A percentile compares a stretch with the other conserved stretches of the same genome.
These are phyloP conservation scores for Aphodius sticticus DNA, from an alignment of 2,888 invertebrate genomes.

Conservation along the genomic window DNA sequence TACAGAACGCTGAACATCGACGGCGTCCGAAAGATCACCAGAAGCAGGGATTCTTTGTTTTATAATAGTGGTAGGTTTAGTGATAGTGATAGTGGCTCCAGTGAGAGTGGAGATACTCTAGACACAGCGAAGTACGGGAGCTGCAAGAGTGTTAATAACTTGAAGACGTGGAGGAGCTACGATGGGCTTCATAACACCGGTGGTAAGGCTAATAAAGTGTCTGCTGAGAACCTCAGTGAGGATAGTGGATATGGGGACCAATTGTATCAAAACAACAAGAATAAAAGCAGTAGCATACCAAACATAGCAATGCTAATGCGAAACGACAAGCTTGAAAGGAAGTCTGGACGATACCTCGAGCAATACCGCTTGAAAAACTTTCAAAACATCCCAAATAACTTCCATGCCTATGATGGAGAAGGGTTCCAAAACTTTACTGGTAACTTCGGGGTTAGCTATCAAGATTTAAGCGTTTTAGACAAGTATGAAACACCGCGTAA, in stretches of 20 bases:
- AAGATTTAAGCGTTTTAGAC: constrained; percentile 56
- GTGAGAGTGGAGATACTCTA: constrained; percentile 52
- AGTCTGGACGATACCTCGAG: constrained; percentile 31
- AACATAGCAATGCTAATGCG: constrained; percentile 54
- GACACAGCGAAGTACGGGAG: constrained; percentile 53
- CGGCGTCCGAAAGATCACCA: constrained; percentile 41
- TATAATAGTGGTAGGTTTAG: constrained; percentile 52
- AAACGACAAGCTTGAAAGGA: constrained; percentile 42
- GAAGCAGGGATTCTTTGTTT: constrained; percentile 47
- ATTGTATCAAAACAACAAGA: constrained; percentile 51
- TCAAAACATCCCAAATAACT: constrained; percentile 40
- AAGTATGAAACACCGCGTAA: constrained; percentile 46
- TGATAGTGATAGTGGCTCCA: constrained; percentile 51
- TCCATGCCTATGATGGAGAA: constrained; percentile 55
- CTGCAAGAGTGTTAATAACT: constrained; percentile 56
- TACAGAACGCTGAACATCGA: constrained; percentile 54
- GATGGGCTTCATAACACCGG: constrained; percentile 52
- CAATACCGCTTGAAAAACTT: constrained; percentile 36
- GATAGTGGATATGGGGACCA: constrained; percentile 80
- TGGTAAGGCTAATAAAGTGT: constrained; percentile 57
- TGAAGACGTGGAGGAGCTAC: constrained; percentile 60
- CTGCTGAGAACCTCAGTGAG: constrained; percentile 81
- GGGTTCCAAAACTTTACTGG: constrained; percentile 53
- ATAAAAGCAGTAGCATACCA: constrained; percentile 61
- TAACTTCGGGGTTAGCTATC: constrained; percentile 59